phyloP scores from a whole-genome alignment of 35 echinoderm and acorn worm genomes.

The Eucidaris tribuloides region DNA sequence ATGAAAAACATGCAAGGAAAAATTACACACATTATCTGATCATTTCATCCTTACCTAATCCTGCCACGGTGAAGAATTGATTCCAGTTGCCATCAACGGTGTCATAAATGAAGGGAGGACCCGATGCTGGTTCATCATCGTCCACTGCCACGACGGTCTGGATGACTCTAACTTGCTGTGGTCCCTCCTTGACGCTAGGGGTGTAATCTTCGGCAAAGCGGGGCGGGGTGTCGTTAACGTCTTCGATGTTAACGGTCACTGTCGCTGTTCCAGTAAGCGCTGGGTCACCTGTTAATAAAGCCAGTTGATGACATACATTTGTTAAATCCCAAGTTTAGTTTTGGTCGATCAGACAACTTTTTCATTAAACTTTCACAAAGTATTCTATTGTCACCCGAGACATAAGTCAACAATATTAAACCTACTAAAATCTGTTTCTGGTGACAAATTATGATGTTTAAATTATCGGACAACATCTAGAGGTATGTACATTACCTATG shows the following conservation, averaged over 20 bases:
- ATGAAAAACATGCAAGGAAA: too few species aligned
- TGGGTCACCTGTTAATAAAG: constrained; percentile 40
- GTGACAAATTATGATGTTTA: too few species aligned
- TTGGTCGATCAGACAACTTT: too few species aligned
- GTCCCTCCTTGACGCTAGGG: constrained; percentile 37
- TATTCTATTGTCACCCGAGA: too few species aligned
- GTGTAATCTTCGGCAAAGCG: constrained; percentile 59
- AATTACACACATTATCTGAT: too few species aligned
- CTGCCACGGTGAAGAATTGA: not conserved
- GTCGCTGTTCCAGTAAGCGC: constrained; percentile 35
- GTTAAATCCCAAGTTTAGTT: too few species aligned
- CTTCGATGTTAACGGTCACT: constrained; percentile 34
- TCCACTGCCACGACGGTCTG: constrained; percentile 42
- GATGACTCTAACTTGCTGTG: not conserved
- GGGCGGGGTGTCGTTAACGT: constrained; percentile 68
- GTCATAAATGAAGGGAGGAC: not conserved
- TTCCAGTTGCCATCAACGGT: not conserved
- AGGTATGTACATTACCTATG: too few species aligned
- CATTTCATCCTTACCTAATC: constrained; percentile 11
- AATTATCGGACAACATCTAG: too few species aligned
- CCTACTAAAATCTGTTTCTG: too few species aligned
- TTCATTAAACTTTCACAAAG: too few species aligned
- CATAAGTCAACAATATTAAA: too few species aligned
- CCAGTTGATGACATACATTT: too few species aligned
- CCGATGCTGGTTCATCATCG: constrained; percentile 31